A percentile compares a stretch with the other conserved stretches of the same genome.
These are phyloP conservation scores for Perccottus glenii DNA, from an alignment of 2,113 vertebrate species.

Conservation along the genomic window DNA sequence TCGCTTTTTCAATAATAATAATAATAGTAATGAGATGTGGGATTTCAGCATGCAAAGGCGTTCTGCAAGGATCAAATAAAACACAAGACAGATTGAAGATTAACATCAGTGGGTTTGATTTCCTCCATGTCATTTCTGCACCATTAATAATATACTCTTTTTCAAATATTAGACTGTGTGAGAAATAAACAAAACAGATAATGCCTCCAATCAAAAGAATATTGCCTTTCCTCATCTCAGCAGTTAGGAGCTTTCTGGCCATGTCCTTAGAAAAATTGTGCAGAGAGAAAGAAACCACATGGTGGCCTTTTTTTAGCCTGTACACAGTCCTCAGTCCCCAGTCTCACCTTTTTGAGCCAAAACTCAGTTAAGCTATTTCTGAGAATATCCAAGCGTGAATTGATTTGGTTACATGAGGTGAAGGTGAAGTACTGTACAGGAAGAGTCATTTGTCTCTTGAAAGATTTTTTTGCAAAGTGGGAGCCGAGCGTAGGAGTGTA, in stretches of 20 bases:
- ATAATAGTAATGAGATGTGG: background rate
- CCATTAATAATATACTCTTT: background rate
- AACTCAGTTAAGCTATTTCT: slow-evolving; percentile 37
- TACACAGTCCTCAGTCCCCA: background rate
- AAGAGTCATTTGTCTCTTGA: slow-evolving; percentile 22
- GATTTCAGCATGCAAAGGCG: background rate
- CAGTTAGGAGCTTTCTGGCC: background rate
- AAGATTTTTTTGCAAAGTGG: slow-evolving; percentile 23
- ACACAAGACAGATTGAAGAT: slow-evolving; percentile 18
- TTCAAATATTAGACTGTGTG: background rate
- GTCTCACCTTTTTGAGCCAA: background rate
- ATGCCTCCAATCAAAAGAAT: background rate
- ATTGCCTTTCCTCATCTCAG: no score
- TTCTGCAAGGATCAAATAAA: background rate
- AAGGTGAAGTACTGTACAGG: slow-evolving; percentile 15
- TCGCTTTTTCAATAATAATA: slow-evolving; percentile 6
- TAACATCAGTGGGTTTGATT: slow-evolving; percentile 17
- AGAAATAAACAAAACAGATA: background rate
- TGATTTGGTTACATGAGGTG: slow-evolving; percentile 31
- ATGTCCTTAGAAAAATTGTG: no score
- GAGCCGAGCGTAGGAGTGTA: slow-evolving; percentile 4
- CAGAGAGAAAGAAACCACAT: no score
- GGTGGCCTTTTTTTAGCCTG: no score
- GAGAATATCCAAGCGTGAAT: slow-evolving; percentile 11
- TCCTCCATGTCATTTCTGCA: background rate